Evolutionary conservation across 2,113 vertebrate species (phyloP), one percentile per base, ranked within the genome.

Genomic region (Xenopus laevis): DNA sequence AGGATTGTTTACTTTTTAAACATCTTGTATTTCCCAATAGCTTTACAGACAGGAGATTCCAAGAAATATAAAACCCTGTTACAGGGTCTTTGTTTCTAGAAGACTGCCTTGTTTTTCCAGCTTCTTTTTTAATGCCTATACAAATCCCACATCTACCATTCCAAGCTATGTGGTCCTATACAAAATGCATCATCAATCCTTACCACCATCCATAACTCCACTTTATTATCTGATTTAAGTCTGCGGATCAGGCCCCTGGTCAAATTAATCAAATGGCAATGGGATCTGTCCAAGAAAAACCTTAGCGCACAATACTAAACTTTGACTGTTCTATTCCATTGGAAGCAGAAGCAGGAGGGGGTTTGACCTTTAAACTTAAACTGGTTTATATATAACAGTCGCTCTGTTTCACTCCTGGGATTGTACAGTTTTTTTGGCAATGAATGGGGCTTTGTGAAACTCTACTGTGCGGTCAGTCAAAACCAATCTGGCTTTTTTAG

Each of bases 391-490:
- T 86, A 87, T 81, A 85, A 80, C 82, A 84, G 82, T 83, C 81
- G 85, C 80, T 87, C 82, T 84, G 77, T 78, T 74, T 76, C 72
- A 79, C 83, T 78, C 69, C 71, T 81, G 81, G 84, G 83, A 83
- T 83, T 82, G 82, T 81, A 78, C 79, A 79, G 66, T 71, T 84
- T 83, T 81, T 69, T 84, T 76, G 81, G 79, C 80, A 59, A 72
- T 89, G 87, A 89, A 89, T 88, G 66, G 84, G 71, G 81, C 84
- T 87, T 87, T 89, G 86, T 89, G 78, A 82, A 79, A 79, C 78
- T 83, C 82, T 47, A 82, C 84, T 89, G 85, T 86, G 84, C 84
- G 83, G 84, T 88, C 85, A 87, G 88, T 89, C 84, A 89, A 71
- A 0, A 58, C 71, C 79, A 82, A 86, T 87, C 84, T 84, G 82